phyloP scores from a whole-genome alignment of 2,888 invertebrate species.

The Mellilla xanthometata region DNA sequence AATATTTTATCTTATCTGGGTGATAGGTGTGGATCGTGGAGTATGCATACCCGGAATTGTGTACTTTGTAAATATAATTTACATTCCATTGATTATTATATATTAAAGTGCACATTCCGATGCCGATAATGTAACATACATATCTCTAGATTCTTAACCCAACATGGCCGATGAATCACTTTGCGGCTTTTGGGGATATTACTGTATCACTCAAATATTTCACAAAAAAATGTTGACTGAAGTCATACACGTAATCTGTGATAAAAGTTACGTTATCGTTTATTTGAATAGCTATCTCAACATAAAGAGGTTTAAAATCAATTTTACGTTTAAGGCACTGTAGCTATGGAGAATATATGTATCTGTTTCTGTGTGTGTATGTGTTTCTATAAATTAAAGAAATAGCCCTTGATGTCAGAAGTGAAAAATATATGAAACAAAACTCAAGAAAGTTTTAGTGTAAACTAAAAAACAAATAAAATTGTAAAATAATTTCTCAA shows the following conservation, averaged over 20 bases:
- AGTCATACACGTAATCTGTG: constrained; percentile 45
- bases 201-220: constrained; percentile 46
- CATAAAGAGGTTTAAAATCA: too few species aligned
- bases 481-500: too few species aligned
- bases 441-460: too few species aligned
- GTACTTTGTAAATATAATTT: constrained; percentile 38
- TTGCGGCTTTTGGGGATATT: constrained; percentile 43
- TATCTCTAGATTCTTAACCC: constrained; percentile 33
- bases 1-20: constrained; percentile 42
- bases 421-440: too few species aligned
- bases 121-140: constrained; percentile 49
- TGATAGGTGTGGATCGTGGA: constrained; percentile 20
- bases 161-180: constrained; percentile 47
- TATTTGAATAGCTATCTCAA: too few species aligned
- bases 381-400: too few species aligned
- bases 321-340: too few species aligned
- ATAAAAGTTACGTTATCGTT: constrained; percentile 21
- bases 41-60: constrained; percentile 37
- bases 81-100: constrained; percentile 40
- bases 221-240: constrained; percentile 50
- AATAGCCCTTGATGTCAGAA: too few species aligned
- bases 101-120: constrained; percentile 38
- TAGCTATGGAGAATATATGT: too few species aligned
- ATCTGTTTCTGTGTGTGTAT: too few species aligned
- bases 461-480: too few species aligned